Evolutionary conservation across 2,797 vertebrate species (phyloP), one percentile per base, ranked within the genome.

Genomic region (Tachyglossus aculeatus): DNA sequence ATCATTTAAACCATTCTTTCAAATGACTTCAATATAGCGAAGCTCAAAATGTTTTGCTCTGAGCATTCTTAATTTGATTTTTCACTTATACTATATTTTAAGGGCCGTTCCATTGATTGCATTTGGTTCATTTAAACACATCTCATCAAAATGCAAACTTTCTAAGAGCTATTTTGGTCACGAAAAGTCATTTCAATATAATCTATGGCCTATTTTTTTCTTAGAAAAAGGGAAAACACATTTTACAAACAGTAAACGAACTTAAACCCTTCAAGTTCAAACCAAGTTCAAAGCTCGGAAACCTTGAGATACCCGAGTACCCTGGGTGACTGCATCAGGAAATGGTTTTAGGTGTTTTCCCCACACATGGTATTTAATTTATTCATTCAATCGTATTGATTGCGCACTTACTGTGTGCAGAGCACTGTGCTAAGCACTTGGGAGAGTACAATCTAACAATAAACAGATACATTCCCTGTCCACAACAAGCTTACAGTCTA

Each of bases 111-210:
- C 75, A 75, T 65, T 83, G 82, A 81, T 77, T 83, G 51, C 43
- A 52, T 67, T 80, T 71, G 22, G 36, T 78, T 75, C 85, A 72
- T 79, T 81, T 77, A 80, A 80, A 85, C 61, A 67, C 72, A 72
- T 77, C 73, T 79, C 73, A 83, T 85, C 62, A 80, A 85, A 78
- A 87, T 78, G 76, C 65, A 80, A 68, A 80, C 79, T 78, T 77
- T 68, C 41, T 52, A 75, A 77, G 52, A 77, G 65, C 59, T 66
- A 79, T 79, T 76, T 81, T 71, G 75, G 67, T 39, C 68, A 24
- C 19, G 73, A 5, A 53, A 66, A 54, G 36, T 10, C 33, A 77
- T 31, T 78, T 74, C 64, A 58, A 51, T 70, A 52, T 85, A 75
- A 80, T 69, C 60, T 73, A 66, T 56, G 24, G 58, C 32, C 29